Conservation (phyloP, 2,797 vertebrate genomes). For the Anabacerthia variegaticeps region DNA sequence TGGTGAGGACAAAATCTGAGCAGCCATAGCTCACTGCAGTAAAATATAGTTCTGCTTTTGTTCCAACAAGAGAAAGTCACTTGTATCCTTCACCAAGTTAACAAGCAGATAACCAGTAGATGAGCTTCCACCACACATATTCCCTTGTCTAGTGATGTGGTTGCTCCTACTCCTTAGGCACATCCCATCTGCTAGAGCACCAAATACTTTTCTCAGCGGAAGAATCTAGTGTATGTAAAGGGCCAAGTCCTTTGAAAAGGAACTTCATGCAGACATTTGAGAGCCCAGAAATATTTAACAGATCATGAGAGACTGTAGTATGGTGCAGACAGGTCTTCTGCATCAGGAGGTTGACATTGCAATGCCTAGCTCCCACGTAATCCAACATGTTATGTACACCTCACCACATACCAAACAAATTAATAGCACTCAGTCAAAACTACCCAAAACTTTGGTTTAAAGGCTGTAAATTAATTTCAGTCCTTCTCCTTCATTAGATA, state of each 20-base stretch:
- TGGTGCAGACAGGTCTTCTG: not conserved
- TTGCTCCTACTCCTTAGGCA: not conserved
- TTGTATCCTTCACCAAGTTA: not conserved
- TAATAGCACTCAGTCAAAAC: not conserved
- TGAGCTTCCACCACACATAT: not conserved
- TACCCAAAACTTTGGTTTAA: not conserved
- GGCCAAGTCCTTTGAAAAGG: not conserved
- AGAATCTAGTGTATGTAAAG: not conserved
- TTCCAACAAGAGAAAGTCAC: not conserved
- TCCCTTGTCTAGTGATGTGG: not conserved
- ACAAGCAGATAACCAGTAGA: not conserved
- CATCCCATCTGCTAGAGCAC: not conserved
- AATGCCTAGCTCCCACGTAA: not conserved
- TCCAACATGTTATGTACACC: not conserved
- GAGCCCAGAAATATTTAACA: not conserved
- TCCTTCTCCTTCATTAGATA: not conserved
- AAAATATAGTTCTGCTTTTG: not conserved
- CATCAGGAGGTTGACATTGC: not conserved
- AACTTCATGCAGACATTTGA: not conserved
- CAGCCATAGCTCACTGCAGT: rapidly evolving
- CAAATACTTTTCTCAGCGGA: not conserved
- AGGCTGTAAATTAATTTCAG: not conserved
- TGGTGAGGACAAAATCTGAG: not conserved
- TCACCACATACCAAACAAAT: not conserved
- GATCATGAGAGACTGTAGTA: not conserved